Base-by-base conservation (phyloP, 2,888 invertebrate species). In the Acrobasis suavella region DNA sequence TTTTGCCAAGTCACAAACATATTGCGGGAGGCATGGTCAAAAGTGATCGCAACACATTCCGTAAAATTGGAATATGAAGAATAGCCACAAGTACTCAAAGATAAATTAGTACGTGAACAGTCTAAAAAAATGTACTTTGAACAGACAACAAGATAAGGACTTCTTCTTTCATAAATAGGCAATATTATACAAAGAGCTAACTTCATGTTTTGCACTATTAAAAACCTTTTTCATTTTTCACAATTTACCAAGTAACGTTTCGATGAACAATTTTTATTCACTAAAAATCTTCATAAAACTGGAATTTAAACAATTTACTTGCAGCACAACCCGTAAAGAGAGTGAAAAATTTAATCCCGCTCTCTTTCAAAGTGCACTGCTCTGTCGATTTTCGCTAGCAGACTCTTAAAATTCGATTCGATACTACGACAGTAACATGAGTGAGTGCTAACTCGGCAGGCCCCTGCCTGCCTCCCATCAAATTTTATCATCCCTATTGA, bases 401-500 rank as follows among this genome's bases (percentile, higher is more conserved):
- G 63, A 69, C 72, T 71, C 69, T 77, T 75, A 69, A 75, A 81
- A 80, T 69, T 77, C 70, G 76, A 78, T 80, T 75, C 70, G 74
- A 75, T 63, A 60, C 69, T 61, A 62, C 75, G 83, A 85, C 88
- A 81, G 75, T 82, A 83, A 87, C 82, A 75, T 71, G 84, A 86
- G 77, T 81, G 73, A 73, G 67, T 66, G 65, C 68, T 68, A 74
- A 72, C 73, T 55, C 49, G 66, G 68, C 76, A 75, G 76, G 78
- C 74, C n/a, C n/a, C n/a, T n/a, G n/a, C n/a, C 75, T 69, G 63
- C 73, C 72, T 73, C 73, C 78, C 80, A 86, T 89, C 84, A 87
- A 90, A 88, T 88, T 90, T 89, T 89, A 88, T 88, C 83, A 84
- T 79, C 76, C 74, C 78, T 74, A 85, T 87, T 85, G 87, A 87